These are phyloP conservation scores for Daphoenositta chrysoptera DNA, from an alignment of 2,113 vertebrate genomes.

Conservation along the genomic window DNA sequence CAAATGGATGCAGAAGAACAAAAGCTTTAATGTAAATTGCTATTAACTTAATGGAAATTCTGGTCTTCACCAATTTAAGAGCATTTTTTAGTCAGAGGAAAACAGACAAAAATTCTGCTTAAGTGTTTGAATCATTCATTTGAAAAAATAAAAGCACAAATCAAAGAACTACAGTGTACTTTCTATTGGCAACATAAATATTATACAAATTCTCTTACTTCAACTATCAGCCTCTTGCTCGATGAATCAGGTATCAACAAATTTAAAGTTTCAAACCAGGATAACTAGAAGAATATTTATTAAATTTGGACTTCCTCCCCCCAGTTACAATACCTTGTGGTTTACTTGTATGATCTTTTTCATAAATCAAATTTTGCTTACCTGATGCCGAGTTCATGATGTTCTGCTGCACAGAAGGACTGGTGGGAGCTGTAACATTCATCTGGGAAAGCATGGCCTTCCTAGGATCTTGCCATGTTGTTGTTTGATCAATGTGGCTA, in stretches of 20 bases:
- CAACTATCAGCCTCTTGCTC: not conserved
- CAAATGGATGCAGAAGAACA: not conserved
- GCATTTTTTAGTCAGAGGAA: not conserved
- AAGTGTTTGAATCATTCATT: not conserved
- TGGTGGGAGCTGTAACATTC: slow-evolving; percentile 85
- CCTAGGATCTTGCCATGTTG: slow-evolving; percentile 96
- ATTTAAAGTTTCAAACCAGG: not conserved
- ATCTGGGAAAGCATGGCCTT: slow-evolving; percentile 92
- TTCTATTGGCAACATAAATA: not conserved
- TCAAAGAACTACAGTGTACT: not conserved
- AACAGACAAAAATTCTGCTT: not conserved
- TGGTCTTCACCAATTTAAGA: not conserved
- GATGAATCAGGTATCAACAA: not conserved
- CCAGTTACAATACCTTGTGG: not conserved
- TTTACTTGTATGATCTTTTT: not conserved
- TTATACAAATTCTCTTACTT: not conserved
- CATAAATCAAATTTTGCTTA: slow-evolving; percentile 58
- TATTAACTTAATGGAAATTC: not conserved
- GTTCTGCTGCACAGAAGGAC: slow-evolving; percentile 87
- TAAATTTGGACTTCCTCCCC: not conserved
- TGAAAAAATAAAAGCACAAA: not conserved
- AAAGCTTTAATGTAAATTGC: not conserved
- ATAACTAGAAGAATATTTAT: not conserved
- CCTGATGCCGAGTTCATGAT: slow-evolving; percentile 89
- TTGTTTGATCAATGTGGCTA: slow-evolving; percentile 96